phyloP scores from a whole-genome alignment of 2,888 invertebrate genomes.

The Lagria hirta region DNA sequence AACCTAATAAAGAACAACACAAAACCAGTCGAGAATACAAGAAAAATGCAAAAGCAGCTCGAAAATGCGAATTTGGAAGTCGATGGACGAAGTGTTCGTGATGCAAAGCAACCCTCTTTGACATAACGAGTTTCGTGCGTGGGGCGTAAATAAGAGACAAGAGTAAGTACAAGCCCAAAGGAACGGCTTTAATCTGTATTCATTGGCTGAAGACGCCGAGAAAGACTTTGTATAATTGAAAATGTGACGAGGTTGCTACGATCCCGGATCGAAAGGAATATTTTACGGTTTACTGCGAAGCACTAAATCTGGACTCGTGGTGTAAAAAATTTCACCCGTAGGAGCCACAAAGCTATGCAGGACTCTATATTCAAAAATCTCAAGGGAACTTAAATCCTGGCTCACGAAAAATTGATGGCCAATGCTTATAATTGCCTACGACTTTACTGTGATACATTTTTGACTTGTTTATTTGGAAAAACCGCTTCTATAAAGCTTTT shows the following conservation, averaged over 20 bases:
- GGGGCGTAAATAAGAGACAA: slow-evolving; percentile 42
- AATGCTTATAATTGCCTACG: neutral
- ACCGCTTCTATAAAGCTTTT: no score
- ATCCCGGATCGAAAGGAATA: neutral
- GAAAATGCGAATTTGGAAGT: slow-evolving; percentile 23
- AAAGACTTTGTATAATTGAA: slow-evolving; percentile 38
- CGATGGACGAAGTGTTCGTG: slow-evolving; percentile 20
- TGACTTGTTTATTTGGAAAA: no score
- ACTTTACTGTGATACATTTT: no score
- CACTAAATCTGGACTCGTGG: neutral
- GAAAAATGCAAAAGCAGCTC: slow-evolving; percentile 20
- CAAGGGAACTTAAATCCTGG: no score
- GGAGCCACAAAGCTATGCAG: no score
- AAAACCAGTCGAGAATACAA: slow-evolving; percentile 18
- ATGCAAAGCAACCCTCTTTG: slow-evolving; percentile 32
- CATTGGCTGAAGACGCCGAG: slow-evolving; percentile 40
- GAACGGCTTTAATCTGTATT: slow-evolving; percentile 40
- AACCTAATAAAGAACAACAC: slow-evolving; percentile 20
- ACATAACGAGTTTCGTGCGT: slow-evolving; percentile 47
- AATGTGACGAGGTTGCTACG: slow-evolving; percentile 33
- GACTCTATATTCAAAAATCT: no score
- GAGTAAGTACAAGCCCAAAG: slow-evolving; percentile 35
- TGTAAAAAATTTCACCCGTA: no score
- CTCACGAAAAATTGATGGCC: neutral
- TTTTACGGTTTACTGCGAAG: neutral